phyloP scores from a whole-genome alignment of 2,113 vertebrate genomes.

The Heterotis niloticus region DNA sequence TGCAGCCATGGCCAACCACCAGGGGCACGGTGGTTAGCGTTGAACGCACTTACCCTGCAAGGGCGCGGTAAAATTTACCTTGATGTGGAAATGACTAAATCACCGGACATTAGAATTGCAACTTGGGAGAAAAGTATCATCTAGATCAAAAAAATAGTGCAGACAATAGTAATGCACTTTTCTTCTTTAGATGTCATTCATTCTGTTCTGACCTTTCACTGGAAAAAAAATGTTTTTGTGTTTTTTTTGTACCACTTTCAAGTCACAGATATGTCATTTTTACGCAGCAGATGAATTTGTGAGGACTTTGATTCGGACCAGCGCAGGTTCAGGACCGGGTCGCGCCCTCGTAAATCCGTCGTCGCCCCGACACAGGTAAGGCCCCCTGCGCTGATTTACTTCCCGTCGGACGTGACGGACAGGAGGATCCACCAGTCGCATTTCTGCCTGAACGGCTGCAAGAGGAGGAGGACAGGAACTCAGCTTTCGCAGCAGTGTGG shows the following conservation, averaged over 20 bases:
- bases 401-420: constrained; percentile 58
- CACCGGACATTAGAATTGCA: too few species aligned
- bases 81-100: too few species aligned
- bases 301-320: constrained; percentile 31
- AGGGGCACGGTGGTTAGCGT: too few species aligned
- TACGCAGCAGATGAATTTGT: background rate
- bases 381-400: constrained; percentile 49
- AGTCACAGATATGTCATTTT: constrained; percentile 1
- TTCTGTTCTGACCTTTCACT: too few species aligned
- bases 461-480: background rate
- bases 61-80: too few species aligned
- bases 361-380: constrained; percentile 35
- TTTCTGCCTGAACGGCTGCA: constrained; percentile 34
- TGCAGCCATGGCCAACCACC: too few species aligned
- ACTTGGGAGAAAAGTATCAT: too few species aligned
- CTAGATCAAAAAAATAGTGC: too few species aligned
- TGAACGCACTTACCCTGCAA: too few species aligned
- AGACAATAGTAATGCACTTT: too few species aligned
- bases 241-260: background rate
- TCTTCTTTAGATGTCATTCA: too few species aligned
- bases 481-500: constrained; percentile 47
- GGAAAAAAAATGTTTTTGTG: too few species aligned
- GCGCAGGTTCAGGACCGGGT: constrained; percentile 53
- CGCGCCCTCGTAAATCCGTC: constrained; percentile 63
- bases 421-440: constrained; percentile 43